phyloP scores from a whole-genome alignment of 2,888 invertebrate genomes.

The Ptychoptera albimana region DNA sequence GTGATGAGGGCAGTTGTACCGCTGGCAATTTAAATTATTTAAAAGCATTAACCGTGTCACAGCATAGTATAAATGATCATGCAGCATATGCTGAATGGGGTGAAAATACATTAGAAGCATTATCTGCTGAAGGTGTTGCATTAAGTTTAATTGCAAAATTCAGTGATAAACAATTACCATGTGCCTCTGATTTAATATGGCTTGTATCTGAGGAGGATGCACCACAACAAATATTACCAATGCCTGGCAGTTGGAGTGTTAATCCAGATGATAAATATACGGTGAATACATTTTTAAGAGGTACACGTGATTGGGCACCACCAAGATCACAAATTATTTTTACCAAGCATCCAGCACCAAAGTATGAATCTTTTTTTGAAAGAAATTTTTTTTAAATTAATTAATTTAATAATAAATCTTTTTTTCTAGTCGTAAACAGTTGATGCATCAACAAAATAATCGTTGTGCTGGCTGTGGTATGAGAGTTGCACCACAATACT shows the following conservation, averaged over 20 bases:
- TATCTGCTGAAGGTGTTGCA: conserved; percentile 66
- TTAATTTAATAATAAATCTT: no score
- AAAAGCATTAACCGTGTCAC: conserved; percentile 1
- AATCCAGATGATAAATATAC: conserved; percentile 43
- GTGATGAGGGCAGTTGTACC: not conserved
- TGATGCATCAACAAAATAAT: conserved; percentile 57
- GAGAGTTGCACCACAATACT: conserved; percentile 54
- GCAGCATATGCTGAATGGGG: conserved; percentile 21
- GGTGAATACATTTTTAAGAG: conserved; percentile 39
- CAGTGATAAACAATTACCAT: conserved; percentile 56
- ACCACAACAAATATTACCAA: conserved; percentile 58
- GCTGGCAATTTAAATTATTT: not conserved
- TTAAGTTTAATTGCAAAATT: conserved; percentile 59
- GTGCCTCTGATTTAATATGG: conserved; percentile 66
- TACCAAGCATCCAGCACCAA: conserved; percentile 49
- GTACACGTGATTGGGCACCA: conserved; percentile 71
- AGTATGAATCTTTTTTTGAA: conserved; percentile 36
- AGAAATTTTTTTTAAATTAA: not conserved
- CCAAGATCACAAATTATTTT: conserved; percentile 71
- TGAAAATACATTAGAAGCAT: conserved; percentile 28
- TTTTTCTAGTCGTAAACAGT: conserved; percentile 37
- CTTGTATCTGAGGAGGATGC: conserved; percentile 60
- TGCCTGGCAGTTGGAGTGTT: conserved; percentile 50
- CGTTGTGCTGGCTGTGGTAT: conserved; percentile 76
- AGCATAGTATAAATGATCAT: conserved; percentile 12